A percentile compares a stretch with the other conserved stretches of the same genome.
Evolutionary conservation across 2,797 vertebrate species (phyloP).

Genomic region (Malacoctenus gilli): DNA sequence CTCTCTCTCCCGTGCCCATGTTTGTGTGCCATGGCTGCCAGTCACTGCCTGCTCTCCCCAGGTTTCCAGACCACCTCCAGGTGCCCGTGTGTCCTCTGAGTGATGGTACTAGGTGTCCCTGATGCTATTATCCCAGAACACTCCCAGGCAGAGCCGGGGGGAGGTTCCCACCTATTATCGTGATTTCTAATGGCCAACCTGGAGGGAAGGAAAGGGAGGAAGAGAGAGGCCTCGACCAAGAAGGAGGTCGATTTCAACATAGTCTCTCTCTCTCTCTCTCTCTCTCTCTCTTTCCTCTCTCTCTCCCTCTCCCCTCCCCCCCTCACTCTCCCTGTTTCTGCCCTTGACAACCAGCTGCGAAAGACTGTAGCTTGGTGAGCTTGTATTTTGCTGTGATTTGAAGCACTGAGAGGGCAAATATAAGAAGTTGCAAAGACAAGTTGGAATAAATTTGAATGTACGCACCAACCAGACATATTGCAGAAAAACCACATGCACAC

Average conservation of each 20-base stretch:
- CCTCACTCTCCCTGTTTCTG: constrained; percentile 36
- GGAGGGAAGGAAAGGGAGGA: constrained; percentile 38
- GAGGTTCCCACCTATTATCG: constrained; percentile 75
- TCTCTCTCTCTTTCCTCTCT: too few species aligned
- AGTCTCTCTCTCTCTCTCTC: constrained; percentile 24
- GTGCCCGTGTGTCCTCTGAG: constrained; percentile 69
- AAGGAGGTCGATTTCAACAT: constrained; percentile 43
- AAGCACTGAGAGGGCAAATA: constrained; percentile 29
- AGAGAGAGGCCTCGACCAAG: constrained; percentile 47
- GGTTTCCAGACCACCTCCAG: constrained; percentile 58
- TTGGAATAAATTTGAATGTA: too few species aligned
- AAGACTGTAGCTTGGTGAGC: constrained; percentile 44
- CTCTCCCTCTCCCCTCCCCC: constrained; percentile 16
- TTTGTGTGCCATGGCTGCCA: constrained; percentile 73
- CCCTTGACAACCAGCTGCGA: constrained; percentile 59
- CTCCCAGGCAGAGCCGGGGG: constrained; percentile 77
- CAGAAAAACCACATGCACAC: too few species aligned
- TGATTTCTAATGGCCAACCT: constrained; percentile 75
- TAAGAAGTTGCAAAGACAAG: constrained; percentile 1
- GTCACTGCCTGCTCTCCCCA: constrained; percentile 50
- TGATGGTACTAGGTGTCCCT: constrained; percentile 77
- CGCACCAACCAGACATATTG: not conserved
- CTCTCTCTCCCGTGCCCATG: constrained; percentile 70
- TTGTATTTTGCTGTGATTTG: constrained; percentile 27
- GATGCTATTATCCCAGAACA: constrained; percentile 79